A percentile compares a stretch with the other conserved stretches of the same genome.
Evolutionary conservation across 2,113 vertebrate species (phyloP).

Genomic region (Ammospiza caudacuta): DNA sequence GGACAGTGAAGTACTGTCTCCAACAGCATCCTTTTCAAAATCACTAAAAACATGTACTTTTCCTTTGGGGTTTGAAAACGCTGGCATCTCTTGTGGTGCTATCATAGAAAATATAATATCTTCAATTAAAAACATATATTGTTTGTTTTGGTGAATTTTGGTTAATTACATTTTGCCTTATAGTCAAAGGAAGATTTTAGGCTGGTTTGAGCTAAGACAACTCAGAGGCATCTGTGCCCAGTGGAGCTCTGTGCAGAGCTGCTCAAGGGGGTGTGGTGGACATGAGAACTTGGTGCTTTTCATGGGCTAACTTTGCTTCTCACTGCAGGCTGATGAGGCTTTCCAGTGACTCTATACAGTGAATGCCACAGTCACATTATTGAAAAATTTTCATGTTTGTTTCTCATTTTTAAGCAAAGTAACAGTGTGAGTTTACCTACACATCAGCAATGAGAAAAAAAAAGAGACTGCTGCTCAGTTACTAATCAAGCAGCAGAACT

Average conservation of each 20-base stretch:
- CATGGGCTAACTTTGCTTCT: background rate
- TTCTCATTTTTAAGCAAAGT: background rate
- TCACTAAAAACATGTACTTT: background rate
- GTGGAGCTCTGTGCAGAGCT: background rate
- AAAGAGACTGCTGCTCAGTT: background rate
- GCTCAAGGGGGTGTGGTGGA: background rate
- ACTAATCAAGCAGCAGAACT: background rate
- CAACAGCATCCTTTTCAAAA: background rate
- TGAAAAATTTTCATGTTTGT: background rate
- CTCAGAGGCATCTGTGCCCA: background rate
- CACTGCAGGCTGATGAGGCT: background rate
- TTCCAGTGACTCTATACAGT: background rate
- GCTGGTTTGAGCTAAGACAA: background rate
- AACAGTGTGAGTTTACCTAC: background rate
- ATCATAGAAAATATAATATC: background rate
- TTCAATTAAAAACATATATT: background rate
- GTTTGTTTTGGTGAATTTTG: background rate
- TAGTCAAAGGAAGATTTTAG: background rate
- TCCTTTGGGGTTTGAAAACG: background rate
- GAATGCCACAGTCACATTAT: rapidly evolving
- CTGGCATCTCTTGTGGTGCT: background rate
- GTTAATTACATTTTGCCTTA: background rate
- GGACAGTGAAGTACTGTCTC: background rate
- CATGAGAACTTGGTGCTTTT: background rate
- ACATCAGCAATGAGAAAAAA: background rate